Conservation (phyloP, 1,140 invertebrate species). For the Drosophila guanche region DNA sequence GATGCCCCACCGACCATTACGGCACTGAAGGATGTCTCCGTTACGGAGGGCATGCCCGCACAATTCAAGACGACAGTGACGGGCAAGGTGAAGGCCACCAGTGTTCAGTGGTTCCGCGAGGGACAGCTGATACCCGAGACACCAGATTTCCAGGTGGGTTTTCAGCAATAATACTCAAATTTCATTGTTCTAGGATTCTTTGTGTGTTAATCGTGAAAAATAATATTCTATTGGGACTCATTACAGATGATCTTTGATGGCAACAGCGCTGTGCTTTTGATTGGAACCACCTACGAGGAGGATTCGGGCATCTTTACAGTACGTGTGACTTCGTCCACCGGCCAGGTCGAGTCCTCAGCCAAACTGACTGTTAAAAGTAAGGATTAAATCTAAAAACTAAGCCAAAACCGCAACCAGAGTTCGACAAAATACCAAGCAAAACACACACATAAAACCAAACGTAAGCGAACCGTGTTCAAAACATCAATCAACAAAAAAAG, state of each 20-base stretch:
- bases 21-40: constrained; percentile 91
- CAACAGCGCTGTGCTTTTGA: constrained; percentile 93
- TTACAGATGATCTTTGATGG: constrained; percentile 96
- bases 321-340: constrained; percentile 94
- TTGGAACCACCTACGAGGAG: constrained; percentile 96
- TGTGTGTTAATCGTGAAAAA: not conserved
- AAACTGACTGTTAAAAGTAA: constrained; percentile 99
- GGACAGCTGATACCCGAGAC: constrained; percentile 94
- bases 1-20: constrained; percentile 91
- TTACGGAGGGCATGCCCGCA: constrained; percentile 93
- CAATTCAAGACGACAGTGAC: constrained; percentile 93
- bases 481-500: constrained; percentile 40
- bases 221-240: not conserved
- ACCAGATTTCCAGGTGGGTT: constrained; percentile 94
- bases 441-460: constrained; percentile 35
- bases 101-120: constrained; percentile 93
- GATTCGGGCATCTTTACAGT: constrained; percentile 96
- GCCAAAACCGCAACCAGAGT: constrained; percentile 73
- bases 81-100: constrained; percentile 91
- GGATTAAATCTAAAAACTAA: constrained; percentile 88
- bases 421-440: constrained; percentile 49
- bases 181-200: no score
- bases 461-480: constrained; percentile 72
- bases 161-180: not conserved
- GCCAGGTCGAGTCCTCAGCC: constrained; percentile 95